Base-by-base conservation (phyloP, 2,797 vertebrate genomes). In the Chelmon rostratus region DNA sequence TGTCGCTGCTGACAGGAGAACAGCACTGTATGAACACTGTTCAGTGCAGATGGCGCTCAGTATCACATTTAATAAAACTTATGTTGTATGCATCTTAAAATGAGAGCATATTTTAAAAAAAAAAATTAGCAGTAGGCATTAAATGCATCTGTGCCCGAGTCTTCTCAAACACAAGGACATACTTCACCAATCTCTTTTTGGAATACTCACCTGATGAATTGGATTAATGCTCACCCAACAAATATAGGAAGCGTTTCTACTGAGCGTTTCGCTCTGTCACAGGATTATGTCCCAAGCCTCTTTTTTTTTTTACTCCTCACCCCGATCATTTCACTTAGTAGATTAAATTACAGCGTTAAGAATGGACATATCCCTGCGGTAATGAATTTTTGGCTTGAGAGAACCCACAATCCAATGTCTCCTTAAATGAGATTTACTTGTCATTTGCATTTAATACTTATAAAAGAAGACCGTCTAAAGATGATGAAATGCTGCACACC, bases 261-360 rank as follows among this genome's bases (percentile, higher is more conserved):
- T 57, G 57, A 67, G 53, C 75, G 49, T 73, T 70, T 79, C 37
- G 6, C 8, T 76, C 65, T 77, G 54, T 81, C 70, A 81, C 33
- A 68, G 70, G 73, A 86, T 86, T 81, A 88, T 73, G 21, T 79
- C 40, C 16, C 46, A 13, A 25, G 12, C 37, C 5, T 47, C 64
- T 76, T 79, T 71, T 47, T 79, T 73, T 37, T 79, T 76, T 61
- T 80, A 35, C 66, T 82, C 63, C 57, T 74, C 44, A 33, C 71
- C 63, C 49, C 68, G 57, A 87, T 87, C 62, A 68, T 81, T 75
- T 86, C 69, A 86, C 50, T 86, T 76, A 72, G 57, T 78, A 81
- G 40, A 87, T 89, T 86, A 62, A 84, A 84, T 80, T 82, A 73
- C 6, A 64, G 57, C 44, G 56, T 74, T 78, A 78, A 70, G 47